A percentile compares a stretch with the other conserved stretches of the same genome.
Conservation (phyloP, 2,113 vertebrate genomes). For the Sinocyclocheilus maitianheensis region DNA sequence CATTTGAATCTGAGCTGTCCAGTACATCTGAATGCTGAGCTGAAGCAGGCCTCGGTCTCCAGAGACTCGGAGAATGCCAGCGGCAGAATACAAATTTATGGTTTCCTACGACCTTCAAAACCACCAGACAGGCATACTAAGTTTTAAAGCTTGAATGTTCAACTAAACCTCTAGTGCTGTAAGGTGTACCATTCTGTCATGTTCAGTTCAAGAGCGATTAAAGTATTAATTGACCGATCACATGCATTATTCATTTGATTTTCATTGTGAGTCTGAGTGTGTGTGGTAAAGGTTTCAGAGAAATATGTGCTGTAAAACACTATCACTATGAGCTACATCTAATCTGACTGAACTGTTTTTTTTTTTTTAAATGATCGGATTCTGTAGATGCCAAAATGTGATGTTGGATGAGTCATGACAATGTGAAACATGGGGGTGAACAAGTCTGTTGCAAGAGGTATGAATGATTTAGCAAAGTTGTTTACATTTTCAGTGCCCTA, state of each 20-base stretch:
- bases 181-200: background rate
- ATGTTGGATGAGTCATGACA: background rate
- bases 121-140: conserved; percentile 8
- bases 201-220: background rate
- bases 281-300: background rate
- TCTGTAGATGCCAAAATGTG: background rate
- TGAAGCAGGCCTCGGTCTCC: conserved; percentile 22
- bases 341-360: background rate
- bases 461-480: background rate
- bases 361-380: too few species aligned
- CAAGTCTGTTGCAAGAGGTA: background rate
- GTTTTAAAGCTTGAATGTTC: conserved; percentile 16
- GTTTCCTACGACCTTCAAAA: conserved; percentile 39
- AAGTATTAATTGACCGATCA: background rate
- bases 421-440: background rate
- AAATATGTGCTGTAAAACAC: background rate
- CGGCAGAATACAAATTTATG: conserved; percentile 46
- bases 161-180: background rate
- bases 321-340: background rate
- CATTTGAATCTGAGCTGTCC: conserved; percentile 12
- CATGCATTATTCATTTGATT: background rate
- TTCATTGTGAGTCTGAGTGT: background rate
- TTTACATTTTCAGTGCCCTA: background rate
- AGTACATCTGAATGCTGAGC: conserved; percentile 19
- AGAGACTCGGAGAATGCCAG: background rate